Base-by-base conservation (phyloP, 2,888 invertebrate genomes). In the Timandra comae region DNA sequence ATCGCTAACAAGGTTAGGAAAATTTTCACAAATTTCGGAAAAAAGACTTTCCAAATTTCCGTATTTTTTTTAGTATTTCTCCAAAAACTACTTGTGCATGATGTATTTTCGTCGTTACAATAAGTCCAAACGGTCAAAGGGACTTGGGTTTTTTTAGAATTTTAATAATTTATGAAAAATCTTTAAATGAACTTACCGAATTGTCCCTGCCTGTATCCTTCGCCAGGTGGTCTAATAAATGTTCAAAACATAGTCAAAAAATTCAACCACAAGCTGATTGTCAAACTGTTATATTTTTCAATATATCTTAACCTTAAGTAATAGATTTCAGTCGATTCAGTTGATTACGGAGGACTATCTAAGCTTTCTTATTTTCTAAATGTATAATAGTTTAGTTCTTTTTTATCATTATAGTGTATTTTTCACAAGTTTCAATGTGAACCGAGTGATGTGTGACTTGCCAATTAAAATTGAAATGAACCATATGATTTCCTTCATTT, bases 401-500 rank as follows among this genome's bases (percentile, higher is more conserved):
- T 63, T 59, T 59, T 64, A 61, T 59, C 58, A 64, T 67, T 64
- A 69, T 76, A 60, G 47, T 74, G 63, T 60, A 62, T 63, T 65
- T 61, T 16, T 63, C 49, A 63, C 65, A 59, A 63, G 60, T 66
- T n/a, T n/a, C n/a, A n/a, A 65, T 66, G 68, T 73, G 56, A 65
- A 63, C 63, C 69, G 70, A 63, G 62, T 64, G 63, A 69, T 73
- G 63, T 69, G 63, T 68, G 74, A 72, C 80, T 78, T 78, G 81
- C 77, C 81, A 75, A 77, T 70, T 65, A 25, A 72, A 5, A 70
- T 73, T 73, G 71, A 76, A 73, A 74, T 64, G 58, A 63, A 80
- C 68, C 84, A 85, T 84, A 82, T 85, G 84, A 78, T 85, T 78
- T 62, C 38, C 43, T 81, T 82, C 81, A 76, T 66, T 84, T 84